These are phyloP conservation scores for Colistium nudipinnis DNA, from an alignment of 2,113 vertebrate species.

Conservation along the genomic window DNA sequence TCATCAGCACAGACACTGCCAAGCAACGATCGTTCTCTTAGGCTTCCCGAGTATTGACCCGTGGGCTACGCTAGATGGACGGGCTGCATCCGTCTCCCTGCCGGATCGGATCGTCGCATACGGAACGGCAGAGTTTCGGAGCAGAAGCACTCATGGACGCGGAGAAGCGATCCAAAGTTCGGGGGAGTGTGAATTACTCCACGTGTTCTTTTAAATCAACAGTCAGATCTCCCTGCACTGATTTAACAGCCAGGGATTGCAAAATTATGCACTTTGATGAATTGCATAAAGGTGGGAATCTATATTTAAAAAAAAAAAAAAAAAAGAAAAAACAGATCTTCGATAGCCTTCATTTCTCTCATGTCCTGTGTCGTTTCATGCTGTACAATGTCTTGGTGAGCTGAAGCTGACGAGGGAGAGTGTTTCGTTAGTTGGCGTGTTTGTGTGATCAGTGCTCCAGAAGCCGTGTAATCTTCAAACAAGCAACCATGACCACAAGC, in stretches of 20 bases:
- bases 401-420: conserved; percentile 27
- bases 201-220: no score
- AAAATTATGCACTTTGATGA: conserved; percentile 33
- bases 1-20: conserved; percentile 65
- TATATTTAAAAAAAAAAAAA: no score
- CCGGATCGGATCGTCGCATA: conserved; percentile 34
- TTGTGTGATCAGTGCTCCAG: conserved; percentile 51
- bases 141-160: conserved; percentile 8
- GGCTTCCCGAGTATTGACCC: conserved; percentile 40
- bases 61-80: conserved; percentile 7
- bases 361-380: conserved; percentile 39
- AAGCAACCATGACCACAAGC: conserved; percentile 56
- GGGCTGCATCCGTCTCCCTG: conserved; percentile 45
- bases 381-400: conserved; percentile 13
- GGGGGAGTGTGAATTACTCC: conserved; percentile 12
- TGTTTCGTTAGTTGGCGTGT: conserved; percentile 47
- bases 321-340: conserved; percentile 5
- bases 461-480: conserved; percentile 68
- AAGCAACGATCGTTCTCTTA: conserved; percentile 52
- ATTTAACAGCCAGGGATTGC: neutral
- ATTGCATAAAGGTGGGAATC: neutral
- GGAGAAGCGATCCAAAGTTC: conserved; percentile 9
- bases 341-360: conserved; percentile 6
- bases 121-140: conserved; percentile 25
- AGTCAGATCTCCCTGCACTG: neutral